Evolutionary conservation across 2,113 vertebrate genomes (phyloP), one percentile per base, ranked within the genome.

Genomic region (Protobothrops mucrosquamatus): DNA sequence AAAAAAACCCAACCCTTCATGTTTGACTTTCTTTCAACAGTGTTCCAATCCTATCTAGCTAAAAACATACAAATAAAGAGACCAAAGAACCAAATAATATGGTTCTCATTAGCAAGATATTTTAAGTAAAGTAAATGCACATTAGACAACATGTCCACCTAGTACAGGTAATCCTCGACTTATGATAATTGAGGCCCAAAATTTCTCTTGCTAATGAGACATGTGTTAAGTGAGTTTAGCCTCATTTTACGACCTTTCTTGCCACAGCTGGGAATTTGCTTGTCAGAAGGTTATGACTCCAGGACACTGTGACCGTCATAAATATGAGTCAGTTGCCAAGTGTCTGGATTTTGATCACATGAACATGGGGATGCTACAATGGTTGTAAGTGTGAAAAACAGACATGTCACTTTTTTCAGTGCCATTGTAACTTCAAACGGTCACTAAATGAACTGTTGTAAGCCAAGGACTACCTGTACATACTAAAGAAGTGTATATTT

Each of bases 81-180:
- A 85, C 24, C 89, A 34, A 6, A 1, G 4, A 46, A 89, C 0
- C 0, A 57, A 29, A 29, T 20, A 92, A 48, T 3, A 74, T 0
- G 26, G 9, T 6, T 9, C 43, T 88, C 0, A 29, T 51, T 57
- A 85, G 2, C 15, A 81, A 0, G 39, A 69, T 51, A 39, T 22
- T 87, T 90, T 39, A 92, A 26, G 0, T 18, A 23, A 6, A 11
- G 0, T 0, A 93, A 88, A 52, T 51, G 51, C 20, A 34, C 2
- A 11, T 43, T 88, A 39, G 52, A 85, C 15, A 93, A 55, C 74
- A 43, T 43, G 18, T 81, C 34, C 22, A 81, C 74, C 34, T 43
- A 10, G 18, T 81, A 81, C 6, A 81, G n/a, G 64, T 34, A 69
- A n/a, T 69, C 64, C 29, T 18, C 34, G 64, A 69, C 29, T 18